Conservation (phyloP, 2,797 vertebrate species). For the Pangasius mekongensis region DNA sequence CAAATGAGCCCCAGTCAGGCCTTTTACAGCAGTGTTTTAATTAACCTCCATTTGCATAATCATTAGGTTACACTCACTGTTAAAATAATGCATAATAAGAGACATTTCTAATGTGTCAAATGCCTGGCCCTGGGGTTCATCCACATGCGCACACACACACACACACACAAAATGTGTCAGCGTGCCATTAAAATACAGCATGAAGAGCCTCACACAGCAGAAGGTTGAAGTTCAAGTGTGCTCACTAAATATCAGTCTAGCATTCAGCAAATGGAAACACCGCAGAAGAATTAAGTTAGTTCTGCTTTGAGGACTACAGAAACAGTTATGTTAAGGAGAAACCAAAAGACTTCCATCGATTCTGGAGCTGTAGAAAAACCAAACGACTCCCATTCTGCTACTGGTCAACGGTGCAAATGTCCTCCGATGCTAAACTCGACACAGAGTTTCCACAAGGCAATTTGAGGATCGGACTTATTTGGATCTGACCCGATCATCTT, state of each 20-base stretch:
- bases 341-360: no score
- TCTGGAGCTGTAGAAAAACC: background rate
- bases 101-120: slow-evolving; percentile 48
- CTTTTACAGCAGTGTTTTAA: slow-evolving; percentile 44
- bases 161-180: background rate
- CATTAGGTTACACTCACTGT: slow-evolving; percentile 45
- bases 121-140: slow-evolving; percentile 30
- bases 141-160: background rate
- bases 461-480: background rate
- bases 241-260: slow-evolving; percentile 11
- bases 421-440: background rate
- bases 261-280: background rate
- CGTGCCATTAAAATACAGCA: slow-evolving; percentile 18
- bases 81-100: slow-evolving; percentile 51
- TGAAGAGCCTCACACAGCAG: background rate
- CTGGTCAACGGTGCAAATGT: background rate
- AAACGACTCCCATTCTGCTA: background rate
- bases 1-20: slow-evolving; percentile 50
- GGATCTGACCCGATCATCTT: background rate
- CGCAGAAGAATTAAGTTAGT: background rate
- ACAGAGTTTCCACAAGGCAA: background rate
- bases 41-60: slow-evolving; percentile 55
- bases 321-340: background rate
- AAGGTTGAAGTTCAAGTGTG: slow-evolving; percentile 19
- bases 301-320: background rate